phyloP scores from a whole-genome alignment of 2,888 invertebrate genomes.

The Ectemnius lituratus region DNA sequence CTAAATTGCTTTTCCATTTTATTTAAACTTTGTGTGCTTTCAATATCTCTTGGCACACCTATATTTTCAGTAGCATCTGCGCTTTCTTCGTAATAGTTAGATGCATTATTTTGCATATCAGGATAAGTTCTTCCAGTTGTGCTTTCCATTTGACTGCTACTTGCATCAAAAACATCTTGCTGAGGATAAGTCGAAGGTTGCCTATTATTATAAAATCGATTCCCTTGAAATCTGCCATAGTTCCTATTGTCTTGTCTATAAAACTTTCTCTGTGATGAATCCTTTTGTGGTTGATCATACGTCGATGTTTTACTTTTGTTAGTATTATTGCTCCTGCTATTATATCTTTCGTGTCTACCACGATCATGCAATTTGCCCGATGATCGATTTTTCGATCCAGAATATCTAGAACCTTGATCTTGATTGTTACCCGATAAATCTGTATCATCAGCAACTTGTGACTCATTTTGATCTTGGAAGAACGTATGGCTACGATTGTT shows the following conservation, averaged over 20 bases:
- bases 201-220: conserved; percentile 54
- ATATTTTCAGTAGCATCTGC: conserved; percentile 13
- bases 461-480: no score
- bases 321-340: conserved; percentile 55
- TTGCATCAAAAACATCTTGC: not conserved
- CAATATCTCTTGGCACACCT: conserved; percentile 6
- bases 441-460: not conserved
- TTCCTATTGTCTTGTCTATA: conserved; percentile 49
- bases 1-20: conserved; percentile 7
- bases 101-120: conserved; percentile 10
- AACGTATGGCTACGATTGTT: not conserved
- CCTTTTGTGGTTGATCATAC: conserved; percentile 46
- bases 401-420: not conserved
- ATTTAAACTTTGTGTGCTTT: not conserved
- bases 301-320: conserved; percentile 52
- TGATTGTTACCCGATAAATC: not conserved
- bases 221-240: conserved; percentile 63
- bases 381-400: conserved; percentile 13
- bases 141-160: not conserved
- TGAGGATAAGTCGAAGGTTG: conserved; percentile 19
- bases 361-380: conserved; percentile 41
- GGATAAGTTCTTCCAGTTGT: not conserved
- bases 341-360: conserved; percentile 26
- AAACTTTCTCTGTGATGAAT: conserved; percentile 44
- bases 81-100: conserved; percentile 13